These are phyloP conservation scores for Drosophila sechellia DNA, from an alignment of 1,140 invertebrate genomes.

Conservation along the genomic window DNA sequence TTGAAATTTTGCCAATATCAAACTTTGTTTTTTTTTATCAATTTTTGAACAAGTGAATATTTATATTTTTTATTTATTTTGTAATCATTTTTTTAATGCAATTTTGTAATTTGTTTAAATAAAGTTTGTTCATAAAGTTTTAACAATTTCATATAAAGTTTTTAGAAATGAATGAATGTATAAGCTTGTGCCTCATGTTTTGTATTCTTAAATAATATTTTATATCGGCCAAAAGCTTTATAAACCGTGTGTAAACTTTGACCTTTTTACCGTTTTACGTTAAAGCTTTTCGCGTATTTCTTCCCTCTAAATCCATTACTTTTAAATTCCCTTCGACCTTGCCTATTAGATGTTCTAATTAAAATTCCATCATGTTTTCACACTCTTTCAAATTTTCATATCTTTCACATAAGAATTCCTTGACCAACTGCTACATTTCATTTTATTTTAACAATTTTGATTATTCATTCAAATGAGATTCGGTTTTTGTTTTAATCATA, in stretches of 20 bases:
- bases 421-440: not conserved
- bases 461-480: not conserved
- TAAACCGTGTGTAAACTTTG: constrained; percentile 12
- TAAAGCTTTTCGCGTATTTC: constrained; percentile 14
- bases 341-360: not conserved
- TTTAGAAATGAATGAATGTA: too few species aligned
- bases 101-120: too few species aligned
- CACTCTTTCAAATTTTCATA: not conserved
- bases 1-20: not conserved
- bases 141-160: too few species aligned
- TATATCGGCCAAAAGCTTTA: constrained; percentile 1
- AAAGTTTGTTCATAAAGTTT: too few species aligned
- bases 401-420: not conserved
- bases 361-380: not conserved
- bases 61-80: not conserved
- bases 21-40: not conserved
- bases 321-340: constrained; percentile 19
- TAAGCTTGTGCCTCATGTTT: too few species aligned
- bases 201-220: too few species aligned
- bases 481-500: not conserved
- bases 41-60: not conserved
- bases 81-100: not conserved
- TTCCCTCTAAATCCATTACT: not conserved
- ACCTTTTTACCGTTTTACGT: constrained; percentile 5
- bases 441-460: not conserved